These are phyloP conservation scores for Enteromius argenteus DNA, from an alignment of 2,797 vertebrate species.

Conservation along the genomic window DNA sequence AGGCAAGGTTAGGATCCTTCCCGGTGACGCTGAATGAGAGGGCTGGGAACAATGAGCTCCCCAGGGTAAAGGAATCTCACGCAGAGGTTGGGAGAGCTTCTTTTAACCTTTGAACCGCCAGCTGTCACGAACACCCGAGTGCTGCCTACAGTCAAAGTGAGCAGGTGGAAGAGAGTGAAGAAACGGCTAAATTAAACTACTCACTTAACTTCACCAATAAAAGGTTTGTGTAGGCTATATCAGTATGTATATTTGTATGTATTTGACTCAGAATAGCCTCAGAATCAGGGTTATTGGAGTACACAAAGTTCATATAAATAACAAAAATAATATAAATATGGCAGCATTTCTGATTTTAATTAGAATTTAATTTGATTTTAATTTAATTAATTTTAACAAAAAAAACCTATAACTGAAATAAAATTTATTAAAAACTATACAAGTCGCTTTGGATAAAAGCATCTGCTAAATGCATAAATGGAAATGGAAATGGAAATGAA, in stretches of 20 bases:
- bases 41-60: slow-evolving; percentile 45
- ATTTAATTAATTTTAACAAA: no score
- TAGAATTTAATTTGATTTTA: no score
- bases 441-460: no score
- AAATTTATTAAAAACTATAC: no score
- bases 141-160: slow-evolving; percentile 17
- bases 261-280: not conserved
- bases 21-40: slow-evolving; percentile 53
- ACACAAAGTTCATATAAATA: no score
- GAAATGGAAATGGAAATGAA: no score
- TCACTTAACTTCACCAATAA: not conserved
- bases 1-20: slow-evolving; percentile 75
- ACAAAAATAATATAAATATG: no score
- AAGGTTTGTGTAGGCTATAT: not conserved
- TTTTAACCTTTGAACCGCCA: slow-evolving; percentile 49
- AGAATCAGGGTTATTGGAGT: not conserved
- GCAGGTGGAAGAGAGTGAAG: not conserved
- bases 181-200: not conserved
- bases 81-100: slow-evolving; percentile 32
- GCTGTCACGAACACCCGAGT: slow-evolving; percentile 39
- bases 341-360: no score
- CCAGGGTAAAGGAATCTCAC: slow-evolving; percentile 28
- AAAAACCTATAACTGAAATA: no score
- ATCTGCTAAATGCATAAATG: no score
- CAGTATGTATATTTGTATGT: not conserved